Conservation (phyloP, 2,797 vertebrate species). For the Leucoraja ocellata region DNA sequence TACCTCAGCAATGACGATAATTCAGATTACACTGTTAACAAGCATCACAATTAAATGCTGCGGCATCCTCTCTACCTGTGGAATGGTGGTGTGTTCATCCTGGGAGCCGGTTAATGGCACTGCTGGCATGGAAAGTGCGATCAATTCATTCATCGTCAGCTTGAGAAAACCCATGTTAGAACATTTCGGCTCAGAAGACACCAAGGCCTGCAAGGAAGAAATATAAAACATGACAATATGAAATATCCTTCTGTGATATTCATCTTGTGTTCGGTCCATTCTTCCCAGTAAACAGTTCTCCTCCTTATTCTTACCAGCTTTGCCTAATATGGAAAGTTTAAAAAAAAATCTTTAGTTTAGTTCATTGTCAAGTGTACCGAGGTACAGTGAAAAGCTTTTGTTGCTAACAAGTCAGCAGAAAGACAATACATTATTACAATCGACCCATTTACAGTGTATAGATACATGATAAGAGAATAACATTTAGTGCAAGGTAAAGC, state of each 20-base stretch:
- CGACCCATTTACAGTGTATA: no score
- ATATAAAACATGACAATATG: background rate
- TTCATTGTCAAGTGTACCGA: no score
- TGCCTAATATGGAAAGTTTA: no score
- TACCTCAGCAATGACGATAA: background rate
- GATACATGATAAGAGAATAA: no score
- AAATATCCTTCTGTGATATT: background rate
- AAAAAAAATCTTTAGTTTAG: background rate
- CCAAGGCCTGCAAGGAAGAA: conserved; percentile 66
- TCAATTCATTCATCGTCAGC: conserved; percentile 81
- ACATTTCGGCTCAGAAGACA: conserved; percentile 85
- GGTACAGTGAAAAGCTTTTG: no score
- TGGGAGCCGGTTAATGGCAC: conserved; percentile 46
- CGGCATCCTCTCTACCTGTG: conserved; percentile 66
- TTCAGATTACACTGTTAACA: background rate
- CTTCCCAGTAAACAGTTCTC: background rate
- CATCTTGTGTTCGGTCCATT: background rate
- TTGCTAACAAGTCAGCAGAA: no score
- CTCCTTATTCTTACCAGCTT: background rate
- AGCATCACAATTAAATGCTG: background rate
- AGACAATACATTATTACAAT: no score
- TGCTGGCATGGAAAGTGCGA: conserved; percentile 65
- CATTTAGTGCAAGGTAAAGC: no score
- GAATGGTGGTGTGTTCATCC: conserved; percentile 64
- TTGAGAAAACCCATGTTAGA: conserved; percentile 79